Base-by-base conservation (phyloP, 1,140 invertebrate genomes). In the Calephelis virginiensis region DNA sequence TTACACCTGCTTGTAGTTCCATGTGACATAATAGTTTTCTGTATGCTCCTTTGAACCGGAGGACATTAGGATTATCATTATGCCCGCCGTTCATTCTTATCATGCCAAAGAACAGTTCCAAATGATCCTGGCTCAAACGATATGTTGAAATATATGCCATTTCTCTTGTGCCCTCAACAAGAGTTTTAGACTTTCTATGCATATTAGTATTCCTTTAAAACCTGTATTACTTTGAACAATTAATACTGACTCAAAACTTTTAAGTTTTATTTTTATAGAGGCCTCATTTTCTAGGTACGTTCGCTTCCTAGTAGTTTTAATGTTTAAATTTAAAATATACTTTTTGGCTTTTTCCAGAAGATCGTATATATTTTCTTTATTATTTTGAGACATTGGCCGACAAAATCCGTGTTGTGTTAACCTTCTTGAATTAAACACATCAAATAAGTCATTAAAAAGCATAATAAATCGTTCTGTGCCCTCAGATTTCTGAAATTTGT, bases 381-480 rank as follows among this genome's bases (percentile, higher is more conserved):
- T 47, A 11, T 9, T 5, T 47, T 11, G 12, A 11, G 46, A 47
- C 4, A 47, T 47, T 10, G 46, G 9, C 10, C 9, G 9, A 10
- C 12, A 11, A 47, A 47, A 47, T 11, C 46, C 46, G 46, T 47
- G 46, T 10, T 47, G 46, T 9, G 46, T 12, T 10, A 47, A 12
- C 10, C 9, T 65, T 56, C 63, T 17, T 13, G 63, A 56, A 14
- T 65, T 65, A 53, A 65, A 65, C 6, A 59, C 56, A 9, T 65
- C 63, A 50, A 65, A 65, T 8, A 65, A 6, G 56, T 65, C 14
- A 14, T 65, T 65, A 40, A 65, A 14, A 4, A 59, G 37, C 49
- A 38, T 56, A 12, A 65, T 8, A 17, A 65, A 65, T 2, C 56
- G 11, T 37, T 40, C 40, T 13, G 63, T 65, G 17, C 12, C 13